Percentiles rank a stretch among this genome's conserved stretches.
These are phyloP conservation scores for Rhadina sibilatrix DNA, from an alignment of 2,113 vertebrate genomes.

Conservation along the genomic window DNA sequence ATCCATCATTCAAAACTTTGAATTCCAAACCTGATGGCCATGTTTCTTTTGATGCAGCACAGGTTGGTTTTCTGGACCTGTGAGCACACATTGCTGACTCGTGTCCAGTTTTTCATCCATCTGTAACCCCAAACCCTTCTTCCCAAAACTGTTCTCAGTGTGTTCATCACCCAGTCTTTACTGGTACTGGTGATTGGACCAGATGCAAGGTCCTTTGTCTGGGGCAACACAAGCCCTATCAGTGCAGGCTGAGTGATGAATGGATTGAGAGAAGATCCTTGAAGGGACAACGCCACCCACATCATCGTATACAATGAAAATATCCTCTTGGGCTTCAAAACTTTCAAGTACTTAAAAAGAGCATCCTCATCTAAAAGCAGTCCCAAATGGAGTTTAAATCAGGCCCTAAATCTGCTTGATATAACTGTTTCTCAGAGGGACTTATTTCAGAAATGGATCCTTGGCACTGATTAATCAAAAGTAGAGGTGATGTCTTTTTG, in stretches of 20 bases:
- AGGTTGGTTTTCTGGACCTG: not conserved
- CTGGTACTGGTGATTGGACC: not conserved
- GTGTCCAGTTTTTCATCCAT: not conserved
- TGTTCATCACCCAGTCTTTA: not conserved
- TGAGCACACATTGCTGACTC: fast-evolving
- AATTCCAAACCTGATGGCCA: not conserved
- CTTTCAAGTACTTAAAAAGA: not conserved
- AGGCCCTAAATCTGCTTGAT: not conserved
- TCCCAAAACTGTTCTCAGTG: not conserved
- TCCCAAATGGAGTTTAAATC: not conserved
- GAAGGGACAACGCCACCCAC: not conserved
- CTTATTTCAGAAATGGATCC: not conserved
- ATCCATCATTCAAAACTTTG: conserved; percentile 6
- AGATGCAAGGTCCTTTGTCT: not conserved
- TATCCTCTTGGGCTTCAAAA: not conserved
- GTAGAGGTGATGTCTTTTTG: not conserved
- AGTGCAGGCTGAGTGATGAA: not conserved
- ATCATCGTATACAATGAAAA: not conserved
- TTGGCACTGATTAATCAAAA: not conserved
- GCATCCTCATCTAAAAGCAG: not conserved
- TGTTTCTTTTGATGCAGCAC: not conserved
- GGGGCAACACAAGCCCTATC: not conserved
- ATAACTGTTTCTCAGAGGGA: not conserved
- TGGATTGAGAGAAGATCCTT: not conserved
- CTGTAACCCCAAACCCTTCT: not conserved